Evolutionary conservation across 1,140 invertebrate species (phyloP), one percentile per base, ranked within the genome.

Genomic region (Formica selysi): DNA sequence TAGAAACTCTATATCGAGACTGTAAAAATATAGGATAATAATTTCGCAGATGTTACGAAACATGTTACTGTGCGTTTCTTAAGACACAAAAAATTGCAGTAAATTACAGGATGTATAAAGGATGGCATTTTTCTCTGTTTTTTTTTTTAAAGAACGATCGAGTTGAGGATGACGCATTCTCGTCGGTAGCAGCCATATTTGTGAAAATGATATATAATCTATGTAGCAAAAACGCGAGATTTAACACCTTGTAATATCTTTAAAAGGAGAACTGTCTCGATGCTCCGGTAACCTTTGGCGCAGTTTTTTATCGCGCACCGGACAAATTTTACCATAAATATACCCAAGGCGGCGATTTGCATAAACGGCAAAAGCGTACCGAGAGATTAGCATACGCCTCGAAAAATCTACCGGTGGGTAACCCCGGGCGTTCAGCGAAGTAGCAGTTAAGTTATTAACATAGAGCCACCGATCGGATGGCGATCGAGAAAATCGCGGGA

Each of bases 401-500:
- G 54, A 59, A 76, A 68, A 84, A 65, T 36, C 76, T 67, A 67
- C 61, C 48, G 74, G 62, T 36, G 29, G 36, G 57, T 86, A 86
- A 80, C 74, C 54, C 26, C n/a, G 44, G 78, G 59, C 64, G 62
- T 68, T 83, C 51, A 16, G n/a, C 65, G 41, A 59, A 78, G 67
- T 86, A 61, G 59, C 85, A 67, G 80, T 85, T 73, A 78, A 87
- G 48, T 88, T 85, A 88, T 88, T 88, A 87, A 44, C 73, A 71
- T 59, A 76, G 70, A 29, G 79, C 79, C 80, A 88, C 64, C 71
- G 86, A 59, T 73, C 38, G 57, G 57, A 67, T 26, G 16, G 26
- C 70, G 76, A 88, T 68, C 67, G 41, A 85, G 83, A 64, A 88
- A 88, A 89, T 81, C 65, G 71, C 57, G n/a, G n/a, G 48, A 80